Percentiles rank a stretch among this genome's conserved stretches.
These are phyloP conservation scores for Manis javanica DNA, from an alignment of 2,797 vertebrate genomes.

Conservation along the genomic window DNA sequence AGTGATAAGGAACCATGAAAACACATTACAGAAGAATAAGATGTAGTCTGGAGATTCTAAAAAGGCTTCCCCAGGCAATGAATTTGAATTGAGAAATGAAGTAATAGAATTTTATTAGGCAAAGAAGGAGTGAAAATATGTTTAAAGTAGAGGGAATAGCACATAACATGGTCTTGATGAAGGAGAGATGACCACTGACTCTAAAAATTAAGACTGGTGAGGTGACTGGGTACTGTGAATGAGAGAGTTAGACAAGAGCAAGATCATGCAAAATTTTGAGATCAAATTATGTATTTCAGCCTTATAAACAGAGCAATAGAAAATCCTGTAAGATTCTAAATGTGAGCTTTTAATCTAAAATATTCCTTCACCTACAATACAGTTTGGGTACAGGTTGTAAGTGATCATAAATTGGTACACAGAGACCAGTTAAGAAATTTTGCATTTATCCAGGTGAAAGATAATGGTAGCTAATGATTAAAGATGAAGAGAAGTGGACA, in stretches of 20 bases:
- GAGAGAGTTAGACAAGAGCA: background rate
- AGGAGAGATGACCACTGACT: too few species aligned
- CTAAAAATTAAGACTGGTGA: background rate
- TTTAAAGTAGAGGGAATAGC: background rate
- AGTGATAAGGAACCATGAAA: background rate
- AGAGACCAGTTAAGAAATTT: background rate
- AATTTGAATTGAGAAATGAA: slow-evolving; percentile 1
- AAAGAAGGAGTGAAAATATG: background rate
- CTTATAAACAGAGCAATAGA: background rate
- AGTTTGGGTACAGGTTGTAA: background rate
- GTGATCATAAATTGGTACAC: background rate
- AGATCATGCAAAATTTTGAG: background rate
- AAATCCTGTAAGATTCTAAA: background rate
- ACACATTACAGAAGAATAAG: background rate
- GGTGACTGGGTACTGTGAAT: background rate
- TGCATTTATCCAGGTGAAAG: background rate
- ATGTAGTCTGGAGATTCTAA: background rate
- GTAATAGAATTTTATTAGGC: background rate
- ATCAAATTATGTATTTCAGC: background rate
- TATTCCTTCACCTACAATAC: background rate
- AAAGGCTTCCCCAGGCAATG: background rate
- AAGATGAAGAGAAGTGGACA: background rate
- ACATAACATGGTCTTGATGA: background rate
- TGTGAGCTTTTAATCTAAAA: background rate
- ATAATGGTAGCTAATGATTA: background rate